Evolutionary conservation across 2,113 vertebrate species (phyloP).

Genomic region (Pogonocichla stellata): DNA sequence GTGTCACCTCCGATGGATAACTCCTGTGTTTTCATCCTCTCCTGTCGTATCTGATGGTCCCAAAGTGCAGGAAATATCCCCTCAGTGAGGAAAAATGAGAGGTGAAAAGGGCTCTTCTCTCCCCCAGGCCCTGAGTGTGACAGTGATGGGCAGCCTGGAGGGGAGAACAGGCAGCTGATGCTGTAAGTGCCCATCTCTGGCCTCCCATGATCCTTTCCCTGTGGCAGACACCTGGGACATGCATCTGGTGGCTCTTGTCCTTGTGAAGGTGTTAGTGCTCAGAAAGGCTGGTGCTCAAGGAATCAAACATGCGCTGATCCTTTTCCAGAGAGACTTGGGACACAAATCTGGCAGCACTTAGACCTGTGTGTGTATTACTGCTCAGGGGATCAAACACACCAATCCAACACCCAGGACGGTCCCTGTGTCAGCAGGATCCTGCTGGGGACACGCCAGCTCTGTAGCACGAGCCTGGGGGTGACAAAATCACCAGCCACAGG

Average conservation of each 20-base stretch:
- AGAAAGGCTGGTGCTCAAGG: background rate
- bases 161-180: fast-evolving
- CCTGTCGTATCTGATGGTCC: background rate
- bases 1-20: background rate
- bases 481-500: background rate
- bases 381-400: background rate
- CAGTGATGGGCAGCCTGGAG: background rate
- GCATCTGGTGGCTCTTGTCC: background rate
- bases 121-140: background rate
- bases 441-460: fast-evolving
- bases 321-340: background rate
- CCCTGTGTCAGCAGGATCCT: fast-evolving
- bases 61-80: background rate
- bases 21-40: background rate
- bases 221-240: background rate
- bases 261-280: fast-evolving
- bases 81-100: background rate
- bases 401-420: fast-evolving
- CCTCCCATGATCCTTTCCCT: background rate
- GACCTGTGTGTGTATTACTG: fast-evolving
- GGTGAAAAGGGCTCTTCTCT: background rate
- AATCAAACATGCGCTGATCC: fast-evolving
- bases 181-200: background rate
- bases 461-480: fast-evolving
- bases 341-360: background rate